These are phyloP conservation scores for Orestias chungarensis DNA, from an alignment of 2,797 vertebrate species.

Conservation along the genomic window DNA sequence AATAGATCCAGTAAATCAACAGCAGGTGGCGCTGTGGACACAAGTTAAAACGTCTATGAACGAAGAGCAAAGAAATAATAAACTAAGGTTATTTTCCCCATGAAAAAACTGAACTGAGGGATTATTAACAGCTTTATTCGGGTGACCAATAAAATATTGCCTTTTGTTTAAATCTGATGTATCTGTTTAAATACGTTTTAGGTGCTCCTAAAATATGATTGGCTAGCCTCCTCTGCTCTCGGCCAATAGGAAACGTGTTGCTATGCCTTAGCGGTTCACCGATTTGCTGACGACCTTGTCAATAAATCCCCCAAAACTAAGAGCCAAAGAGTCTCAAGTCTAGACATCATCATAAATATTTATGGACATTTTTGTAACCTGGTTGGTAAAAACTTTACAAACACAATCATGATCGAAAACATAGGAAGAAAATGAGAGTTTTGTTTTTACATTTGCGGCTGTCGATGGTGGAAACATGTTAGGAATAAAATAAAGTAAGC, in stretches of 20 bases:
- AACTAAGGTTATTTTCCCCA: background rate
- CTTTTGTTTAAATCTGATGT: rapidly evolving
- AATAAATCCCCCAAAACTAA: conserved; percentile 37
- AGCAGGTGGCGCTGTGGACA: conserved; percentile 52
- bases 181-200: background rate
- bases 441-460: background rate
- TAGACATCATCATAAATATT: background rate
- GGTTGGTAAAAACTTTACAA: background rate
- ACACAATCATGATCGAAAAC: background rate
- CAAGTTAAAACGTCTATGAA: background rate
- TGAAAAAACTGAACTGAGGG: background rate
- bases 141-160: background rate
- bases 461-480: background rate
- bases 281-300: conserved; percentile 73
- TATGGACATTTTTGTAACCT: background rate
- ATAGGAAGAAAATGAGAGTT: no score
- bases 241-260: conserved; percentile 78
- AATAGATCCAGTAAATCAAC: conserved; percentile 10
- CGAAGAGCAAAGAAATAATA: background rate
- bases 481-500: background rate
- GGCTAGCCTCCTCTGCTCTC: conserved; percentile 17
- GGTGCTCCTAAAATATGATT: conserved; percentile 34
- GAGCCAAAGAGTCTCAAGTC: conserved; percentile 39
- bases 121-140: background rate
- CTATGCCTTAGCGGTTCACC: conserved; percentile 64